Percentiles rank a stretch among this genome's conserved stretches.
These are phyloP conservation scores for Oasisia sp. DNA, from an alignment of 2,888 invertebrate genomes.

Conservation along the genomic window DNA sequence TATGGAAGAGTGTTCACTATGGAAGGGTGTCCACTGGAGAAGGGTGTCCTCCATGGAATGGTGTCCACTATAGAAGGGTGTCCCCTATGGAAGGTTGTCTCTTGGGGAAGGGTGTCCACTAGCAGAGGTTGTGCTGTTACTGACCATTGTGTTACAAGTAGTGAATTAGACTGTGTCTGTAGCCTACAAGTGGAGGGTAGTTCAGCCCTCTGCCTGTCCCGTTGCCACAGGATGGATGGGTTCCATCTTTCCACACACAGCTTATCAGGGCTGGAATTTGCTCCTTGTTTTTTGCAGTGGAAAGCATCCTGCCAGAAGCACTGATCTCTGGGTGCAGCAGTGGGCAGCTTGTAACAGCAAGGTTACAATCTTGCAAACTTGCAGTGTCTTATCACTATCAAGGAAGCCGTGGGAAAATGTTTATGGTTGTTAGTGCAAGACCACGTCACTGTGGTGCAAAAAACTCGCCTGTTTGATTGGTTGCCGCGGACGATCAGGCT, in stretches of 20 bases:
- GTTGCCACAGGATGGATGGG: background rate
- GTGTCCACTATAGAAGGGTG: too few relatives aligned
- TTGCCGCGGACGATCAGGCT: background rate
- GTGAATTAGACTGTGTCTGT: too few relatives aligned
- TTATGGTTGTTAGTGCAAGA: background rate
- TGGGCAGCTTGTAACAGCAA: background rate
- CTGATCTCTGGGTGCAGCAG: background rate
- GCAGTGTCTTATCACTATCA: background rate
- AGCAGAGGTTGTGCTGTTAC: too few relatives aligned
- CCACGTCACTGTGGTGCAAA: background rate
- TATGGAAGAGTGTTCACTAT: too few relatives aligned
- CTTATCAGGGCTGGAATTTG: conserved; percentile 6
- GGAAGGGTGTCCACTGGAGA: too few relatives aligned
- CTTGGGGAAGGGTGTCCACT: too few relatives aligned
- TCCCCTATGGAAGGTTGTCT: too few relatives aligned
- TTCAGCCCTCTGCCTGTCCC: background rate
- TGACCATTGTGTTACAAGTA: too few relatives aligned
- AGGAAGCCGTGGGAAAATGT: background rate
- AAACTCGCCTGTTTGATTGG: background rate
- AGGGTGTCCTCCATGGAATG: too few relatives aligned
- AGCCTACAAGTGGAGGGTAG: too few relatives aligned
- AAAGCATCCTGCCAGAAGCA: background rate
- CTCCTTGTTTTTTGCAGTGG: background rate
- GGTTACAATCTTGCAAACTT: background rate
- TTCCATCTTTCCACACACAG: conserved; percentile 17